phyloP scores from a whole-genome alignment of 2,888 invertebrate genomes.

The Zygaena filipendulae region DNA sequence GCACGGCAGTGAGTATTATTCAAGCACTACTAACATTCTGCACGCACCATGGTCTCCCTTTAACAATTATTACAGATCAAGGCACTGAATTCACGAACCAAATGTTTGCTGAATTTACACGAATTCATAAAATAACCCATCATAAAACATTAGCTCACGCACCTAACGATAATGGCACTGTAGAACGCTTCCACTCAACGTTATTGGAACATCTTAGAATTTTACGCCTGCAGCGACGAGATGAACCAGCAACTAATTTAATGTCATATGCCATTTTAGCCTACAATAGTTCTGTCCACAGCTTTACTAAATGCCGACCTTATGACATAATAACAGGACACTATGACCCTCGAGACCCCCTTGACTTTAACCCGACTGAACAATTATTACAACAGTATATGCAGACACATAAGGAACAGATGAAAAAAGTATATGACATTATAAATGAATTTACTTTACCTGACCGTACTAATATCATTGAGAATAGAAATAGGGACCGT shows the following conservation, averaged over 20 bases:
- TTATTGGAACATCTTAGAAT: conserved; percentile 17
- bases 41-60: conserved; percentile 11
- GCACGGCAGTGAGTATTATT: conserved; percentile 6
- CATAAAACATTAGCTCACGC: conserved; percentile 14
- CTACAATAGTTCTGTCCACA: conserved; percentile 15
- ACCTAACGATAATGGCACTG: conserved; percentile 17
- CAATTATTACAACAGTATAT: conserved; percentile 20
- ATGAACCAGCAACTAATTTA: conserved; percentile 11
- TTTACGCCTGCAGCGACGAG: conserved; percentile 9
- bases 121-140: not conserved
- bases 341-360: conserved; percentile 18
- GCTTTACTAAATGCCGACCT: conserved; percentile 20
- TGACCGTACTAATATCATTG: conserved; percentile 10
- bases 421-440: conserved; percentile 15
- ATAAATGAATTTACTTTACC: conserved; percentile 14
- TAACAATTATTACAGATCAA: conserved; percentile 9
- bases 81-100: conserved; percentile 12
- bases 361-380: conserved; percentile 17
- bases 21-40: conserved; percentile 5
- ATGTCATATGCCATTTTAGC: conserved; percentile 12
- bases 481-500: conserved; percentile 14
- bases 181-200: conserved; percentile 16
- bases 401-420: conserved; percentile 13
- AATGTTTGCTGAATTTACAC: conserved; percentile 4
- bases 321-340: conserved; percentile 19